A percentile compares a stretch with the other conserved stretches of the same genome.
Evolutionary conservation across 2,113 vertebrate species (phyloP).

Genomic region (Pseudopodoces humilis): DNA sequence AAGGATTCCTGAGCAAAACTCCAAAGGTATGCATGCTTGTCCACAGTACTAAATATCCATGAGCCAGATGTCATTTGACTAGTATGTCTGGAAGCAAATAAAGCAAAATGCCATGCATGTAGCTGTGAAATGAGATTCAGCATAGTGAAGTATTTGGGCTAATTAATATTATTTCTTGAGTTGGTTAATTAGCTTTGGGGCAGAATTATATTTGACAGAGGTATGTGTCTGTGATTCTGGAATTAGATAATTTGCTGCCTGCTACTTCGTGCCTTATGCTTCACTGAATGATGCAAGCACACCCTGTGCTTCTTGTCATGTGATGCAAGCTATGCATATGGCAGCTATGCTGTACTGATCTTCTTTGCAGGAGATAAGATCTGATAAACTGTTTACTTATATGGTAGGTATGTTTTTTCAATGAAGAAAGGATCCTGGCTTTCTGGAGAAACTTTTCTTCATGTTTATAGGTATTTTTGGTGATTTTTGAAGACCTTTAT

Average conservation of each 20-base stretch:
- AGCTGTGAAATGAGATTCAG: background rate
- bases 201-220: background rate
- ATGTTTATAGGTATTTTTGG: background rate
- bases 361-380: background rate
- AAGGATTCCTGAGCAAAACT: background rate
- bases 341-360: background rate
- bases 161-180: background rate
- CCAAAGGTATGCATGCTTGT: rapidly evolving
- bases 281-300: background rate
- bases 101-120: background rate
- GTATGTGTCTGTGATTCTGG: background rate
- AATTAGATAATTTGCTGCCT: background rate
- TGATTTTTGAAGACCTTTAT: background rate
- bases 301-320: background rate
- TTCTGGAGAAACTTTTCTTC: background rate
- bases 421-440: background rate
- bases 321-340: background rate
- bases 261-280: background rate
- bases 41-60: background rate
- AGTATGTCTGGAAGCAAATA: rapidly evolving
- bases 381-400: background rate
- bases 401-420: background rate
- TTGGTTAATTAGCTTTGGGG: background rate
- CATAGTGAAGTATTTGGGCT: background rate
- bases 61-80: background rate